Percentiles rank a stretch among this genome's conserved stretches.
phyloP scores from a whole-genome alignment of 1,140 invertebrate genomes.

The Drosophila athabasca region DNA sequence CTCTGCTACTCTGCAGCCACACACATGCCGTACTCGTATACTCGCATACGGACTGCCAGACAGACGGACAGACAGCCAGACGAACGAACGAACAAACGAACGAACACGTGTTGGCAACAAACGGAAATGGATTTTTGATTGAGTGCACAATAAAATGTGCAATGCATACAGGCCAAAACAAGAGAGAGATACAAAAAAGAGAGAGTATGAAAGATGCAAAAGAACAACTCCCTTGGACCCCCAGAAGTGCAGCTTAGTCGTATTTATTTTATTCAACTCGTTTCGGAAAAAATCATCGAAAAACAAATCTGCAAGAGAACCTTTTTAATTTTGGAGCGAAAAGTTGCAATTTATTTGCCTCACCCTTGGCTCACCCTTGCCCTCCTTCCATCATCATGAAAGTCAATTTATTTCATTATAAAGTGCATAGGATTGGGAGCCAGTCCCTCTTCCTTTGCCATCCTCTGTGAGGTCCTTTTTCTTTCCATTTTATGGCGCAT shows the following conservation, averaged over 20 bases:
- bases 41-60: constrained; percentile 4
- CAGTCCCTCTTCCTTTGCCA: neutral
- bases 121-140: constrained; percentile 82
- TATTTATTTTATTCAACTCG: constrained; percentile 49
- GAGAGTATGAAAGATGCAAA: constrained; percentile 20
- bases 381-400: constrained; percentile 42
- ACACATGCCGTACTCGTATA: constrained; percentile 18
- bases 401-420: constrained; percentile 80
- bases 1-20: constrained; percentile 13
- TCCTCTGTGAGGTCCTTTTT: constrained; percentile 20
- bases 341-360: constrained; percentile 64
- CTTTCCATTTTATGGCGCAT: constrained; percentile 62
- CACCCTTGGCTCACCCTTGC: constrained; percentile 13
- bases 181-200: constrained; percentile 37
- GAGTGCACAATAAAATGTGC: constrained; percentile 81
- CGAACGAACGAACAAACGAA: neutral
- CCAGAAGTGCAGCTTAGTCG: constrained; percentile 52
- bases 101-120: constrained; percentile 60
- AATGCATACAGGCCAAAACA: constrained; percentile 75
- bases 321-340: constrained; percentile 67
- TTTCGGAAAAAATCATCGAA: constrained; percentile 4
- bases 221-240: constrained; percentile 15
- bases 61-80: neutral
- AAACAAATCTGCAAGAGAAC: constrained; percentile 20
- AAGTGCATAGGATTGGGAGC: constrained; percentile 63